phyloP scores from a whole-genome alignment of 2,888 invertebrate genomes.

The Lapara coniferarum region DNA sequence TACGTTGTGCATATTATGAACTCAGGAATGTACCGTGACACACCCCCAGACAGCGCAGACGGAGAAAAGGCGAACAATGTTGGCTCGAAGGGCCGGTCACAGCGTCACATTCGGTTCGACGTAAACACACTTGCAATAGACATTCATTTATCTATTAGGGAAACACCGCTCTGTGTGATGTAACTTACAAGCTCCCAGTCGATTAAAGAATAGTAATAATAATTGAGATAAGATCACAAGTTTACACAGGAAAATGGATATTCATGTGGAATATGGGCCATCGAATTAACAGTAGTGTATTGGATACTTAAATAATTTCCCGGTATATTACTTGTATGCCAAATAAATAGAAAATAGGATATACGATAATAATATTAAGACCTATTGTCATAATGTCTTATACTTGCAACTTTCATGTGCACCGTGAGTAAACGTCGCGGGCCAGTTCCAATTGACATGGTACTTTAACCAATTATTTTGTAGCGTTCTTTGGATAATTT shows the following conservation, averaged over 20 bases:
- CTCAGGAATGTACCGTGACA: constrained; percentile 40
- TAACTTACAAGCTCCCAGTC: neutral
- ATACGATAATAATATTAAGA: neutral
- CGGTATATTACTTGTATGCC: no score
- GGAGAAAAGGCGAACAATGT: constrained; percentile 44
- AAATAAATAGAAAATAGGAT: no score
- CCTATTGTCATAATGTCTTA: constrained; percentile 11
- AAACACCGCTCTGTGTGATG: neutral
- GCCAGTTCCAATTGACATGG: neutral
- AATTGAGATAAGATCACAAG: no score
- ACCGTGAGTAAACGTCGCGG: neutral
- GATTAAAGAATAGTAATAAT: neutral
- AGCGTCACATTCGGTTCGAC: neutral
- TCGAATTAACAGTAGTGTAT: neutral
- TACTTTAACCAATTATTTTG: neutral
- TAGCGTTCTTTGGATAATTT: neutral
- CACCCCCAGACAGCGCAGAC: constrained; percentile 49
- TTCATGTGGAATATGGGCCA: neutral
- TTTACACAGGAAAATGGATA: no score
- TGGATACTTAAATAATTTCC: no score
- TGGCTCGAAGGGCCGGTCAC: constrained; percentile 24
- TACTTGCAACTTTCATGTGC: neutral
- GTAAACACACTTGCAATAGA: neutral
- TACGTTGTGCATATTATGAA: neutral
- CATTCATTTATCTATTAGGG: neutral